A percentile compares a stretch with the other conserved stretches of the same genome.
These are phyloP conservation scores for Agrenia bidenticulata DNA, from an alignment of 2,888 invertebrate species.

Conservation along the genomic window DNA sequence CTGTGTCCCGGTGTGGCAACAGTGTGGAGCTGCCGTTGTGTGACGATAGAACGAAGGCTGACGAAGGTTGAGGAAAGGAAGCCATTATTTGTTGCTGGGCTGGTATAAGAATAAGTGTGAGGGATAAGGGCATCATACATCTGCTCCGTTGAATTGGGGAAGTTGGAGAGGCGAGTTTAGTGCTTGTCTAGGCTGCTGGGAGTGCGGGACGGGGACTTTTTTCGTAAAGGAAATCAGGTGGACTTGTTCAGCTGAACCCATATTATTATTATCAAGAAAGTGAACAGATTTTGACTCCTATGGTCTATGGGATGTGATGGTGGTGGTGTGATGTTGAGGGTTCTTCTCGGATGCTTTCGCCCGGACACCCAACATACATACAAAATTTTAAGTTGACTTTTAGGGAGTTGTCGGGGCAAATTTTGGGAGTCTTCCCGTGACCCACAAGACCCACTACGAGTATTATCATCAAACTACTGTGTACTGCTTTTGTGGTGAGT, in stretches of 20 bases:
- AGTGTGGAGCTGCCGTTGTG: too few relatives aligned
- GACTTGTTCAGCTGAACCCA: slow-evolving; percentile 2
- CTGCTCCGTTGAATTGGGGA: slow-evolving; percentile 6
- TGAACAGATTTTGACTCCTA: too few relatives aligned
- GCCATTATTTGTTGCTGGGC: too few relatives aligned
- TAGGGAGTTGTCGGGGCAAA: slow-evolving; percentile 26
- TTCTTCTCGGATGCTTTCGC: slow-evolving; percentile 24
- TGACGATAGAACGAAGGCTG: too few relatives aligned
- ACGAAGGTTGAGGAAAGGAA: too few relatives aligned
- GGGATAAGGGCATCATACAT: slow-evolving; percentile 4
- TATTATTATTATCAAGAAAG: too few relatives aligned
- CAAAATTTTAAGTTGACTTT: neutral
- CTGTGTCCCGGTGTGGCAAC: too few relatives aligned
- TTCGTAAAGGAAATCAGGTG: slow-evolving; percentile 17
- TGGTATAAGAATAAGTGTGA: neutral
- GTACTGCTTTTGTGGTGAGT: too few relatives aligned
- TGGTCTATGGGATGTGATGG: too few relatives aligned
- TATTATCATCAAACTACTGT: too few relatives aligned
- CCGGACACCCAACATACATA: slow-evolving; percentile 6
- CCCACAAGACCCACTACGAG: neutral
- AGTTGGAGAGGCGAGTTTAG: slow-evolving; percentile 1
- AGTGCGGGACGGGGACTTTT: slow-evolving; percentile 4
- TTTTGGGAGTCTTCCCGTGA: slow-evolving; percentile 15
- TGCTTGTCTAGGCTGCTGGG: slow-evolving; percentile 5
- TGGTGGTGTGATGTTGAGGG: slow-evolving; percentile 16